phyloP scores from a whole-genome alignment of 2,888 invertebrate species.

The Drosophila merina region DNA sequence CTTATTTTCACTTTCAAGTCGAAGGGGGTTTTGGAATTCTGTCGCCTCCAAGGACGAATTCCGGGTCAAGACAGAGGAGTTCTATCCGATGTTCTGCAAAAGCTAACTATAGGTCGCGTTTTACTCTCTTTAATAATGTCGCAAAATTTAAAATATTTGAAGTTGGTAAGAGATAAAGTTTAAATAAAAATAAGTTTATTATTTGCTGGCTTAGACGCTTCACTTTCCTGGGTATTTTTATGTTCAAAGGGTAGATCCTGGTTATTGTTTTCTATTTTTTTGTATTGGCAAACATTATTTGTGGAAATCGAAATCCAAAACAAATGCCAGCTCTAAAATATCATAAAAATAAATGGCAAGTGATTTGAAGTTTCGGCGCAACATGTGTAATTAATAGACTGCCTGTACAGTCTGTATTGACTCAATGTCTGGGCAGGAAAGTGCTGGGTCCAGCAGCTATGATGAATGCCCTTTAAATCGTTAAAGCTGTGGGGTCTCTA shows the following conservation, averaged over 20 bases:
- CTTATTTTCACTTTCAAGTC: constrained; percentile 26
- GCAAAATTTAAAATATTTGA: too few species aligned
- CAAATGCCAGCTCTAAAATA: constrained; percentile 49
- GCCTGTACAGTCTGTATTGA: neutral
- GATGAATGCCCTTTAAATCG: constrained; percentile 58
- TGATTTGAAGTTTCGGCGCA: constrained; percentile 62
- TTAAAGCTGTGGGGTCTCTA: constrained; percentile 48
- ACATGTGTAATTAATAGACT: constrained; percentile 75
- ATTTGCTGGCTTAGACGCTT: too few species aligned
- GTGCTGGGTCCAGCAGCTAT: constrained; percentile 18
- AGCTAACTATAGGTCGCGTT: neutral
- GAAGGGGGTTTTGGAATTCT: constrained; percentile 15
- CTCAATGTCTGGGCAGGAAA: neutral
- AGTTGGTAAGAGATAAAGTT: too few species aligned
- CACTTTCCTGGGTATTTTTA: too few species aligned
- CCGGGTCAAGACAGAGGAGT: neutral
- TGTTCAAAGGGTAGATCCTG: too few species aligned
- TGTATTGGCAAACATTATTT: constrained; percentile 55
- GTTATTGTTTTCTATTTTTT: too few species aligned
- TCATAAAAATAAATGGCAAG: constrained; percentile 69
- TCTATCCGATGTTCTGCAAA: neutral
- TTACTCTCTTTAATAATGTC: too few species aligned
- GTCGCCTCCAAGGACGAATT: neutral
- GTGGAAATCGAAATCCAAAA: constrained; percentile 36
- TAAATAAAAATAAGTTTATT: too few species aligned